phyloP scores from a whole-genome alignment of 1,140 invertebrate species.

The Hesperophylax magnus region DNA sequence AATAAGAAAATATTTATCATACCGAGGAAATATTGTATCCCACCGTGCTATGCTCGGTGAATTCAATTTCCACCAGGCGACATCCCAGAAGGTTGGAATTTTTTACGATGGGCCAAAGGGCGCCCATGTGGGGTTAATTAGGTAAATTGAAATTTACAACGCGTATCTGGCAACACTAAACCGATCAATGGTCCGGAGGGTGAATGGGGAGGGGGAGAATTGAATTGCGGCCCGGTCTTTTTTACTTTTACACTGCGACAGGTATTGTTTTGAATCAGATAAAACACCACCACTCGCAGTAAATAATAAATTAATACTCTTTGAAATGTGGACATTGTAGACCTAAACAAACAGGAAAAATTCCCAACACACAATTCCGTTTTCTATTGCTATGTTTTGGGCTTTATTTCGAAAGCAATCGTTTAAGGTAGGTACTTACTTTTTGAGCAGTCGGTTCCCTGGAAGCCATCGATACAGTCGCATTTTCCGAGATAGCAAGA shows the following conservation, averaged over 20 bases:
- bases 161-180: slow-evolving; percentile 46
- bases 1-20: slow-evolving; percentile 4
- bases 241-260: slow-evolving; percentile 13
- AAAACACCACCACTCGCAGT: slow-evolving; percentile 4
- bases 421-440: slow-evolving; percentile 74
- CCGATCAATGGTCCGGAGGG: slow-evolving; percentile 38
- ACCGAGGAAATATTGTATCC: slow-evolving; percentile 4
- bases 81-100: slow-evolving; percentile 38
- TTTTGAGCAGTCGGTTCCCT: slow-evolving; percentile 92
- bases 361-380: too few species aligned
- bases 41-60: slow-evolving; percentile 15
- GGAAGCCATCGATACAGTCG: slow-evolving; percentile 95
- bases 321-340: not conserved
- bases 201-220: not conserved
- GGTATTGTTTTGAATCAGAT: slow-evolving; percentile 19
- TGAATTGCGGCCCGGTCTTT: slow-evolving; percentile 29
- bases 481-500: slow-evolving; percentile 96
- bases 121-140: slow-evolving; percentile 52
- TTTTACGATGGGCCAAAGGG: slow-evolving; percentile 44
- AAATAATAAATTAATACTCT: slow-evolving; percentile 17
- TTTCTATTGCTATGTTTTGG: too few species aligned
- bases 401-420: too few species aligned
- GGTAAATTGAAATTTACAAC: slow-evolving; percentile 55
- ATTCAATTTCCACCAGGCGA: slow-evolving; percentile 31
- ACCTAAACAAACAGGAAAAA: not conserved